A percentile compares a stretch with the other conserved stretches of the same genome.
Conservation (phyloP, 2,113 vertebrate genomes). For the Spea multiplicata region DNA sequence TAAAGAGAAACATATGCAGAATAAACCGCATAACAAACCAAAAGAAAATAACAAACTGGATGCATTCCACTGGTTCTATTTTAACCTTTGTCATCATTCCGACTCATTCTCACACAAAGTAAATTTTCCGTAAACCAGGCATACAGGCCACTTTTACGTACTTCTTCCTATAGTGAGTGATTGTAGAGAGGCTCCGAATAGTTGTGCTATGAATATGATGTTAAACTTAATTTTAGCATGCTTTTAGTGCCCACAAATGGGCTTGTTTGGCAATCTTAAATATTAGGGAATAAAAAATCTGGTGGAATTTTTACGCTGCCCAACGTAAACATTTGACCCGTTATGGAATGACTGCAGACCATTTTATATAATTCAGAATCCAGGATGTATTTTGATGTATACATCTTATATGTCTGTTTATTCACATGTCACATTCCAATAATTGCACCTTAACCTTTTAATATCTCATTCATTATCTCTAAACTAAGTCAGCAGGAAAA, state of each 20-base stretch:
- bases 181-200: slow-evolving; percentile 50
- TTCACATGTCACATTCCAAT: background rate
- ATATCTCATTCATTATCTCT: background rate
- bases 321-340: slow-evolving; percentile 60
- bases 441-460: background rate
- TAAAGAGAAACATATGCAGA: slow-evolving; percentile 58
- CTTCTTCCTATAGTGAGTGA: slow-evolving; percentile 44
- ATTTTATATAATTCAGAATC: slow-evolving; percentile 45
- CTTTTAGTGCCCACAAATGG: slow-evolving; percentile 69
- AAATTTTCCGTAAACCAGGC: accelerated
- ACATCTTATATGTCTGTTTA: slow-evolving; percentile 44
- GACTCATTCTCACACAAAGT: slow-evolving; percentile 20
- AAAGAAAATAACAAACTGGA: slow-evolving; percentile 38
- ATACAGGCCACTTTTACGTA: background rate
- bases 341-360: slow-evolving; percentile 46
- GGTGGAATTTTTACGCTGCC: slow-evolving; percentile 61
- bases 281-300: slow-evolving; percentile 63
- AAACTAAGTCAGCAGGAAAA: no score
- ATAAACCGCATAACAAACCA: slow-evolving; percentile 52
- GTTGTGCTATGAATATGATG: slow-evolving; percentile 53
- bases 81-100: slow-evolving; percentile 49
- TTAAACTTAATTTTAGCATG: slow-evolving; percentile 56
- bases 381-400: slow-evolving; percentile 25
- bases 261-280: slow-evolving; percentile 66
- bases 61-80: slow-evolving; percentile 46